Base-by-base conservation (phyloP, 2,888 invertebrate species). In the Amitus sp. region DNA sequence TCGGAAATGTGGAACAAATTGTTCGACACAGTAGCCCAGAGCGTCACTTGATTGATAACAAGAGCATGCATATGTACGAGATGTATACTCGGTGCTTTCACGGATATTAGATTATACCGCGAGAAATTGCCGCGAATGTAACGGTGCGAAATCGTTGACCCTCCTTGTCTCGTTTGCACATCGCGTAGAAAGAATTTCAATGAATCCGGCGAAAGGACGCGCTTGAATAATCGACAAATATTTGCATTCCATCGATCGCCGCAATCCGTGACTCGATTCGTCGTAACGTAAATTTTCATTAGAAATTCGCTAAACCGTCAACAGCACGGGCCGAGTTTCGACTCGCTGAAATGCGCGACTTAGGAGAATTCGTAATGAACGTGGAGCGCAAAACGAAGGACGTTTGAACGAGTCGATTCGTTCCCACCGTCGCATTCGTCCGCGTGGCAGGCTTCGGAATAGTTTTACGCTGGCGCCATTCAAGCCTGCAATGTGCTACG, bases 381-480 rank as follows among this genome's bases (percentile, higher is more conserved):
- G n/a, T n/a, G n/a, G n/a, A n/a, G n/a, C n/a, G n/a, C n/a, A n/a
- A n/a, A n/a, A n/a, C n/a, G n/a, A n/a, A n/a, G n/a, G n/a, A n/a
- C n/a, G n/a, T n/a, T n/a, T n/a, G n/a, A n/a, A n/a, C n/a, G n/a
- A n/a, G n/a, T n/a, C n/a, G n/a, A n/a, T n/a, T n/a, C n/a, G n/a
- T n/a, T n/a, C n/a, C n/a, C n/a, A n/a, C n/a, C n/a, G 50, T 62
- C 54, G 51, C 50, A 52, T 20, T 27, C 53, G 40, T 50, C 54
- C 47, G 49, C 51, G 34, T 52, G 48, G 48, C 53, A 50, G 45
- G 51, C 54, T 43, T 47, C 19, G 37, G 56, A 52, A 59, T 63
- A 52, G 55, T 52, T 59, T 55, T 45, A 59, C 59, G 51, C 52
- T 54, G 39, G 55, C 54, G 57, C 62, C 57, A 70, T 66, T 67